Percentiles rank a stretch among this genome's conserved stretches.
Evolutionary conservation across 1,140 invertebrate genomes (phyloP).

Genomic region (Lordiphosa collinella): DNA sequence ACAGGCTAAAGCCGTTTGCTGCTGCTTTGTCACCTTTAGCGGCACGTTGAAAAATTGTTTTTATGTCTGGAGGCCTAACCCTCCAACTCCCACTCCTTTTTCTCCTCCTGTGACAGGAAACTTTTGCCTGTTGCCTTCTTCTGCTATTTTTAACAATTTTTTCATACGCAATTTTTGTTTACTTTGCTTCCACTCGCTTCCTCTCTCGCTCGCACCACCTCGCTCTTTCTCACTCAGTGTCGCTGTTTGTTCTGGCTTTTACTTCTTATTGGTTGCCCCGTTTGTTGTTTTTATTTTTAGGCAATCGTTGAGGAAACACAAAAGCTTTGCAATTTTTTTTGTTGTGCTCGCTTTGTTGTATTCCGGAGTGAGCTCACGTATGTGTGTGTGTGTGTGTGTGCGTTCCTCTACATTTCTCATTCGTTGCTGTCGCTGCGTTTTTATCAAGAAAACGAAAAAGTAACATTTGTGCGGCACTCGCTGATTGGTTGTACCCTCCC

Average conservation of each 20-base stretch:
- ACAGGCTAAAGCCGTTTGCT: too few relatives aligned
- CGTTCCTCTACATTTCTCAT: constrained; percentile 71
- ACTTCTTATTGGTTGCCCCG: constrained; percentile 47
- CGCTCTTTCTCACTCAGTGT: constrained; percentile 1
- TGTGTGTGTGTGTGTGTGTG: constrained; percentile 21
- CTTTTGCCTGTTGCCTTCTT: constrained; percentile 54
- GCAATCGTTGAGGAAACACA: constrained; percentile 61
- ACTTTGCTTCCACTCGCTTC: background rate
- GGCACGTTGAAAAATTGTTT: too few relatives aligned
- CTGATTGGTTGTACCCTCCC: constrained; percentile 59
- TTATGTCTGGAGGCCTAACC: too few relatives aligned
- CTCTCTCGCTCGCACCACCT: constrained; percentile 16
- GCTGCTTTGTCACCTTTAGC: too few relatives aligned
- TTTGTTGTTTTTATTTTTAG: constrained; percentile 67
- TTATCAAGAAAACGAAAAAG: constrained; percentile 73
- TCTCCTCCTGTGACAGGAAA: background rate
- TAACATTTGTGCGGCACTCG: constrained; percentile 52
- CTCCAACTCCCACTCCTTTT: background rate
- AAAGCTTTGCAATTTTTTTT: constrained; percentile 60
- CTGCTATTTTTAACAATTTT: constrained; percentile 47
- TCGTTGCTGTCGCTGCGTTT: constrained; percentile 52
- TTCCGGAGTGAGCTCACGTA: constrained; percentile 17
- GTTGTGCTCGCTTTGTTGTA: too few relatives aligned
- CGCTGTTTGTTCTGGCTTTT: constrained; percentile 21
- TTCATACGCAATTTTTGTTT: constrained; percentile 30